Conservation (phyloP, 2,113 vertebrate species). For the Herpetotheres cachinnans region DNA sequence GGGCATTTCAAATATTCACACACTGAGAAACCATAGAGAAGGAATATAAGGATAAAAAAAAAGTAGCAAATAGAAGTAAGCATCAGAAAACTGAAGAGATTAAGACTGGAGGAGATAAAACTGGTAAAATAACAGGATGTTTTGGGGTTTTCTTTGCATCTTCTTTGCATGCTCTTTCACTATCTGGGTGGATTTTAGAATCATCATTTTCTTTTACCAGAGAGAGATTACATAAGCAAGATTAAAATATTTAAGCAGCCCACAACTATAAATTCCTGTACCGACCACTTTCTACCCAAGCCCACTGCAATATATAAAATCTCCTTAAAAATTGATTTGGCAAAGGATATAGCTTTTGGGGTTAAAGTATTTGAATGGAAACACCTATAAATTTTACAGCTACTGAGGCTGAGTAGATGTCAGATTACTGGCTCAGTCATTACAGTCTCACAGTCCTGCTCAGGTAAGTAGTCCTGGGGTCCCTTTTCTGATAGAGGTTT, state of each 20-base stretch:
- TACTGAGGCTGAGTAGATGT: neutral
- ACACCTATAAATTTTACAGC: neutral
- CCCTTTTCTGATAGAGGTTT: neutral
- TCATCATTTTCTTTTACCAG: neutral
- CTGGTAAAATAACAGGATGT: neutral
- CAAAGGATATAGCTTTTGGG: neutral
- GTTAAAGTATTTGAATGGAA: neutral
- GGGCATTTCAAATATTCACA: conserved; percentile 53
- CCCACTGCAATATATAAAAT: neutral
- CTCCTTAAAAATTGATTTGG: neutral
- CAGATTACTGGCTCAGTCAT: neutral
- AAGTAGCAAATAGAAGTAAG: conserved; percentile 4
- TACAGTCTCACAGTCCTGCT: neutral
- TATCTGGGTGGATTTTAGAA: neutral
- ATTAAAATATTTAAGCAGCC: neutral
- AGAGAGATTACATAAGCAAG: neutral
- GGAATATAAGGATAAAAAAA: conserved; percentile 25
- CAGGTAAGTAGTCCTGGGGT: neutral
- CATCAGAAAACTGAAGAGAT: conserved; percentile 9
- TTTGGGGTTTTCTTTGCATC: neutral
- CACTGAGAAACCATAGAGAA: conserved; percentile 33
- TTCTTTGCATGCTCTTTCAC: neutral
- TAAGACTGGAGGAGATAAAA: neutral
- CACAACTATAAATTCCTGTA: neutral
- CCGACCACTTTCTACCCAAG: neutral